phyloP scores from a whole-genome alignment of 1,140 invertebrate genomes.

The Drosophila rufa region DNA sequence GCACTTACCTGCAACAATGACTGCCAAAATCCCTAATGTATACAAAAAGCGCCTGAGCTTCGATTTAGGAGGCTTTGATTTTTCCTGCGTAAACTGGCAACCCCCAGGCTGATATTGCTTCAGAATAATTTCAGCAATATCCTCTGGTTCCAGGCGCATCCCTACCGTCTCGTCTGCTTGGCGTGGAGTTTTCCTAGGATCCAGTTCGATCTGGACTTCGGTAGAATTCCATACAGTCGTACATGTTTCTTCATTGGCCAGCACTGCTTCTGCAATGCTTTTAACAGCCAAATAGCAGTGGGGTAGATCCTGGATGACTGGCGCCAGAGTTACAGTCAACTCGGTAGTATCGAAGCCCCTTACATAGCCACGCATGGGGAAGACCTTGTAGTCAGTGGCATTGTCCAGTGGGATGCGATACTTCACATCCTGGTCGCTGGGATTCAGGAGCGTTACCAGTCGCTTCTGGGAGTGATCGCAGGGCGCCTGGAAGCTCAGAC shows the following conservation, averaged over 20 bases:
- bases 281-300: not conserved
- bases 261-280: not conserved
- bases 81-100: not conserved
- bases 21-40: not conserved
- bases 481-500: constrained; percentile 39
- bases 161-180: not conserved
- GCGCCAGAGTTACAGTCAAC: constrained; percentile 21
- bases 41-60: not conserved
- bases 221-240: not conserved
- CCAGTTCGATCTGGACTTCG: not conserved
- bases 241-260: not conserved
- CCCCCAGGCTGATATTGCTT: constrained; percentile 6
- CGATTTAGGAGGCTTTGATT: not conserved
- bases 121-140: not conserved
- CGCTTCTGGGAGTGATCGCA: constrained; percentile 40
- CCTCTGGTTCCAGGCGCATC: not conserved
- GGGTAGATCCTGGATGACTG: not conserved
- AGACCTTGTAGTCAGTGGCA: not conserved
- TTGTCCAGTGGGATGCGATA: constrained; percentile 15
- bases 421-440: constrained; percentile 10
- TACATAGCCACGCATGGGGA: not conserved
- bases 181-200: not conserved
- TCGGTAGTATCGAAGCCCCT: constrained; percentile 32
- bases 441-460: constrained; percentile 38
- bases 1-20: not conserved